Conservation (phyloP, 1,140 invertebrate genomes). For the Hylaeus anthracinus region DNA sequence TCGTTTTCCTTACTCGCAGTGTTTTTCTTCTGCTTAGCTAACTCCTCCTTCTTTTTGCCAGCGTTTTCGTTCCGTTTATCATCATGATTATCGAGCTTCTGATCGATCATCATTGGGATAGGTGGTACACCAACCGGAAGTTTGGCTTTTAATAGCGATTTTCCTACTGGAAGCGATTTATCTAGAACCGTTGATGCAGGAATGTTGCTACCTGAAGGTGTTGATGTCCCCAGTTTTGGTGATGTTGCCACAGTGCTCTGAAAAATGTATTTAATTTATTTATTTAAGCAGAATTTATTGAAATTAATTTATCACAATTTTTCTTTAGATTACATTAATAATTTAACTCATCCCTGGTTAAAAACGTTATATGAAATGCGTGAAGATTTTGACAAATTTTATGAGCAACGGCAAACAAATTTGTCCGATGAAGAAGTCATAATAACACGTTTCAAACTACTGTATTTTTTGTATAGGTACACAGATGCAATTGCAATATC, state of each 20-base stretch:
- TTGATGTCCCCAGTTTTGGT: slow-evolving; percentile 55
- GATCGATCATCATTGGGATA: slow-evolving; percentile 72
- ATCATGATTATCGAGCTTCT: slow-evolving; percentile 49
- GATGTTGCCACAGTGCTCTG: slow-evolving; percentile 58
- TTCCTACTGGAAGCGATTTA: slow-evolving; percentile 40
- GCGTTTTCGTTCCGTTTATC: slow-evolving; percentile 31
- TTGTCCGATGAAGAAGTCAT: too few relatives aligned
- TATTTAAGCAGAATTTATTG: too few relatives aligned
- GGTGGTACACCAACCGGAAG: slow-evolving; percentile 76
- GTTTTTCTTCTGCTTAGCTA: slow-evolving; percentile 22
- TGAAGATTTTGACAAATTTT: neutral
- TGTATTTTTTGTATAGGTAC: neutral
- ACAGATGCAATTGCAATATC: too few relatives aligned
- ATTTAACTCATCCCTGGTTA: neutral
- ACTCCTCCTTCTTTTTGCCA: slow-evolving; percentile 29
- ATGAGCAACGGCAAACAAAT: too few relatives aligned
- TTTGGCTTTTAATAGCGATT: slow-evolving; percentile 66
- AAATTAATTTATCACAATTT: neutral
- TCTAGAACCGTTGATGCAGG: slow-evolving; percentile 57
- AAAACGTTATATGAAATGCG: neutral
- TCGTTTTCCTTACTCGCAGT: slow-evolving; percentile 49
- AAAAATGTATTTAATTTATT: slow-evolving; percentile 42
- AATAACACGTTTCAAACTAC: neutral
- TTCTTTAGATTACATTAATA: neutral
- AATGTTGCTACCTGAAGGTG: slow-evolving; percentile 57